These are phyloP conservation scores for Oegoconia quadripuncta DNA, from an alignment of 2,888 invertebrate species.

Conservation along the genomic window DNA sequence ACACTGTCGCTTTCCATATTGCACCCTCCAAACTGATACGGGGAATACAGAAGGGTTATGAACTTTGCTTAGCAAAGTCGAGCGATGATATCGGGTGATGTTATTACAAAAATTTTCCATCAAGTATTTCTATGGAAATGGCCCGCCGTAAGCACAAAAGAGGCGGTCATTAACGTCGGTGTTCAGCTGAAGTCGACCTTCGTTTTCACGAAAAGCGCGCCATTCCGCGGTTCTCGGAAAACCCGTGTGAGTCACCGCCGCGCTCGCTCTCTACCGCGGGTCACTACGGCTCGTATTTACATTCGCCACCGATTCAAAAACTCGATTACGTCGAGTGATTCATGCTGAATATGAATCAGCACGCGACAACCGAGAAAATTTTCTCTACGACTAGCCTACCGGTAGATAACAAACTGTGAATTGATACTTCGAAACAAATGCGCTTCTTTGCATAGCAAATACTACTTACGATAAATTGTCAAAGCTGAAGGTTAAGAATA, in stretches of 20 bases:
- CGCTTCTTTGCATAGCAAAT: no score
- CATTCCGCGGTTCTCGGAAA: constrained; percentile 69
- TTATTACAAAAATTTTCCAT: constrained; percentile 17
- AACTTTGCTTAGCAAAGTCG: constrained; percentile 8
- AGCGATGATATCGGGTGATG: constrained; percentile 6
- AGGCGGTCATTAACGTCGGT: constrained; percentile 33
- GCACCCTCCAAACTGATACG: constrained; percentile 38
- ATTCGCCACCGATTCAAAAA: constrained; percentile 73
- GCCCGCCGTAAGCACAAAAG: constrained; percentile 31
- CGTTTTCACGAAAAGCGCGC: constrained; percentile 71
- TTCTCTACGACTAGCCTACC: constrained; percentile 26
- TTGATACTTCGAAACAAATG: no score
- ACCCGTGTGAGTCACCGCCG: constrained; percentile 72
- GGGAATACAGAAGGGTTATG: constrained; percentile 35
- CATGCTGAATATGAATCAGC: constrained; percentile 70
- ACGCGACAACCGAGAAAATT: constrained; percentile 52
- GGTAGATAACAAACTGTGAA: no score
- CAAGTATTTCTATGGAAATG: constrained; percentile 34
- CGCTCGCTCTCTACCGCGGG: constrained; percentile 64
- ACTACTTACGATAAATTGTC: background rate
- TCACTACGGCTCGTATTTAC: constrained; percentile 71
- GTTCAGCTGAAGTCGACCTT: constrained; percentile 52
- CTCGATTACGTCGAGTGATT: constrained; percentile 74
- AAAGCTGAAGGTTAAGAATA: constrained; percentile 33
- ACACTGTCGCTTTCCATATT: constrained; percentile 43